These are phyloP conservation scores for Drosophila littoralis DNA, from an alignment of 1,140 invertebrate genomes.

Conservation along the genomic window DNA sequence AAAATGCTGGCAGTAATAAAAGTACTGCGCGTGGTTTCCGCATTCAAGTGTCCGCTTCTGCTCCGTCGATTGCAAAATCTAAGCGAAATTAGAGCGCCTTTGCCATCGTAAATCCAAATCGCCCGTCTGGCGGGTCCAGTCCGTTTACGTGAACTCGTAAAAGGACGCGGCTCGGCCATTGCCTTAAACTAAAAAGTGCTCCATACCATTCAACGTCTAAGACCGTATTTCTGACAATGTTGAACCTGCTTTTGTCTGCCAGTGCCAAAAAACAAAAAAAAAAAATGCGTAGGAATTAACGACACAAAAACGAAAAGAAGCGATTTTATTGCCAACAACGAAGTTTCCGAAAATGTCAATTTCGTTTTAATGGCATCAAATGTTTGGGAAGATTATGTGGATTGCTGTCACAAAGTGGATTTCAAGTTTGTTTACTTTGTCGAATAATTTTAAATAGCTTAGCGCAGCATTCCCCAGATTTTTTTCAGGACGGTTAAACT, in stretches of 20 bases:
- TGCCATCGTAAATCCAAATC: slow-evolving; percentile 68
- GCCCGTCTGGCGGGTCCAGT: slow-evolving; percentile 32
- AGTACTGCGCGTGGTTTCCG: slow-evolving; percentile 34
- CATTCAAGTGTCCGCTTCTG: slow-evolving; percentile 51
- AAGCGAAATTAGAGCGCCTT: slow-evolving; percentile 69
- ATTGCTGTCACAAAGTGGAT: slow-evolving; percentile 77
- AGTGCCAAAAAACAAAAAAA: slow-evolving; percentile 30
- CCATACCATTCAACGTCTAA: slow-evolving; percentile 14
- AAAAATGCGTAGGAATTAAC: slow-evolving; percentile 68
- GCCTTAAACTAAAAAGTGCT: slow-evolving; percentile 36
- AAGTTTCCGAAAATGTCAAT: slow-evolving; percentile 81
- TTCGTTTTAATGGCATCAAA: slow-evolving; percentile 77
- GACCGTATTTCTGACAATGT: slow-evolving; percentile 69
- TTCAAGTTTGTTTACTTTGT: slow-evolving; percentile 53
- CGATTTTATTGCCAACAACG: slow-evolving; percentile 76
- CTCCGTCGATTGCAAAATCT: slow-evolving; percentile 66
- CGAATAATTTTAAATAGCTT: slow-evolving; percentile 17
- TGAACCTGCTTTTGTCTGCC: slow-evolving; percentile 51
- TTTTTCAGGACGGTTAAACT: not conserved
- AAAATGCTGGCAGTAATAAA: slow-evolving; percentile 53
- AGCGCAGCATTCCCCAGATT: not conserved
- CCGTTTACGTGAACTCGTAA: slow-evolving; percentile 73
- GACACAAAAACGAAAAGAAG: slow-evolving; percentile 37
- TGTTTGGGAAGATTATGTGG: slow-evolving; percentile 74
- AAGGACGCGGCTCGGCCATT: slow-evolving; percentile 32